Base-by-base conservation (phyloP, 2,113 vertebrate species). In the Dasypus novemcinctus region DNA sequence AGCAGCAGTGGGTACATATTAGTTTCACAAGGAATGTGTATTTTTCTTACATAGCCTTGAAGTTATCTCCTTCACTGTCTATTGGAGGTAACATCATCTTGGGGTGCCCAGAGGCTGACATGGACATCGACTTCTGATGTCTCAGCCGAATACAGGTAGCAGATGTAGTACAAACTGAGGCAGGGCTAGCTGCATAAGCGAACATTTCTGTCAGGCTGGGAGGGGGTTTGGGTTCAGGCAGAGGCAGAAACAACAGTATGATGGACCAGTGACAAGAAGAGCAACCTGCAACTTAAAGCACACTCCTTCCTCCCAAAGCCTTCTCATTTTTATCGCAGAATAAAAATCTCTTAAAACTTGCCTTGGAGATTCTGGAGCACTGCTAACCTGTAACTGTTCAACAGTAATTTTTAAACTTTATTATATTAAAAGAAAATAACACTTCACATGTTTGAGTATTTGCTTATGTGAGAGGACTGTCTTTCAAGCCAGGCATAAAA, bases 31-130 rank as follows among this genome's bases (percentile, higher is more conserved):
- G 10, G 79, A 97, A 97, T 97, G 97, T 95, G 98, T 96, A 94
- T 78, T 97, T 95, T 97, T 98, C 99, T 99, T 99, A 99, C 99
- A 98, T 98, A 98, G 98, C 98, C 97, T 98, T 98, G 98, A 98
- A 98, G 99, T 98, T 98, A 98, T 99, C 99, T 98, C 99, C 98
- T 98, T 98, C 98, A 98, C 98, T 99, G 99, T 98, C 98, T 98
- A 99, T 97, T 98, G 98, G 98, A 97, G 99, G 98, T 97, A 99
- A 98, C 98, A 98, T 98, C 98, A 98, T 98, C 98, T 98, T 98
- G 97, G 98, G 98, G 98, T 98, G 99, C 98, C 98, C 98, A 93
- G 98, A 98, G 98, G 98, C 98, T 97, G 98, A 99, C 98, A 98
- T 97, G 96, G 99, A 99, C 98, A 98, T 98, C 89, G 98, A 98